These are phyloP conservation scores for Brotula barbata DNA, from an alignment of 2,797 vertebrate species.

Conservation along the genomic window DNA sequence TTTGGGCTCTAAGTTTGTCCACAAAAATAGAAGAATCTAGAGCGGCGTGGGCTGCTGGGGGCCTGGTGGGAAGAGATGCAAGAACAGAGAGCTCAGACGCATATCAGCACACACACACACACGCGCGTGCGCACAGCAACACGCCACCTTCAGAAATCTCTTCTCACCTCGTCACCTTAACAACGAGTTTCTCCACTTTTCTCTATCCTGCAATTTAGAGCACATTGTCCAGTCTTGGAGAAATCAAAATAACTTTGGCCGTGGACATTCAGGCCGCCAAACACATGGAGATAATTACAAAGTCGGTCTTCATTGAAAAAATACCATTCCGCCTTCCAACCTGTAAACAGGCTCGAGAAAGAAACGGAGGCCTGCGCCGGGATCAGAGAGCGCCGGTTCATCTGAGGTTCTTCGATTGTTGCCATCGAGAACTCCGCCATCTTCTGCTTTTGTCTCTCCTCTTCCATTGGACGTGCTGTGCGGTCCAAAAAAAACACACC, in stretches of 20 bases:
- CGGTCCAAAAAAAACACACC: background rate
- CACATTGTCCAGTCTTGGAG: constrained; percentile 10
- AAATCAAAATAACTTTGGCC: background rate
- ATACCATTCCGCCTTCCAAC: constrained; percentile 9
- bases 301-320: constrained; percentile 15
- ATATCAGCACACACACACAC: no score
- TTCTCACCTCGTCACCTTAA: background rate
- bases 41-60: constrained; percentile 31
- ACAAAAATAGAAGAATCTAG: constrained; percentile 33
- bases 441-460: background rate
- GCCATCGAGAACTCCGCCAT: constrained; percentile 1
- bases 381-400: background rate
- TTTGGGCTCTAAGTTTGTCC: constrained; percentile 45
- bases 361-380: background rate
- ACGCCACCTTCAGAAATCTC: background rate
- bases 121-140: constrained; percentile 5
- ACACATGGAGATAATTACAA: constrained; percentile 48
- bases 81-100: constrained; percentile 15
- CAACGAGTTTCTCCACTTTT: constrained; percentile 15
- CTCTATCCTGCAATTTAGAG: constrained; percentile 23
- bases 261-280: constrained; percentile 38
- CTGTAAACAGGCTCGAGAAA: constrained; percentile 12
- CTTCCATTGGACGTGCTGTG: background rate
- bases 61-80: constrained; percentile 28
- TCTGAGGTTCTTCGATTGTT: background rate